Conservation (phyloP, 2,113 vertebrate genomes). For the Gavia stellata region DNA sequence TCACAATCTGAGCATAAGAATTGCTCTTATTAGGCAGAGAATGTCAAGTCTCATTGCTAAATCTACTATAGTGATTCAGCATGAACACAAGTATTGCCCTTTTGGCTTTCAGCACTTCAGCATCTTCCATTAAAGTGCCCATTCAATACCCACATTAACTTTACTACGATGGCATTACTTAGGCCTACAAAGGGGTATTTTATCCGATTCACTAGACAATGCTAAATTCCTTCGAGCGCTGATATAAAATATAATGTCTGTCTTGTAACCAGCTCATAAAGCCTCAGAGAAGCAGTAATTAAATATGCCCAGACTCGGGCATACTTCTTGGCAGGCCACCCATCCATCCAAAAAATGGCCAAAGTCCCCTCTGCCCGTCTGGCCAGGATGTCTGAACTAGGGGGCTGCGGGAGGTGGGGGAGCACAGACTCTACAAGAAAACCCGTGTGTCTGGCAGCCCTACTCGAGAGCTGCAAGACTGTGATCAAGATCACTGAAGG, state of each 20-base stretch:
- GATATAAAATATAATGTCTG: accelerated
- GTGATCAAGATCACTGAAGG: not conserved
- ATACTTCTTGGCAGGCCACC: accelerated
- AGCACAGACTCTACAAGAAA: too few species aligned
- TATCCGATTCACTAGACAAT: accelerated
- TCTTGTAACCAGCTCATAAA: not conserved
- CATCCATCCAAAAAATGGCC: accelerated
- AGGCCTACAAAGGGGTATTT: not conserved
- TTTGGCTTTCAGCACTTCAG: not conserved
- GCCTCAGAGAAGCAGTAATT: accelerated
- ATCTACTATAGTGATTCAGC: slow-evolving; percentile 32
- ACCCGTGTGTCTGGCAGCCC: accelerated
- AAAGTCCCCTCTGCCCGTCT: not conserved
- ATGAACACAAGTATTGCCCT: not conserved
- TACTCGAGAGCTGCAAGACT: not conserved
- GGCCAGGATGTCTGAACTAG: too few species aligned
- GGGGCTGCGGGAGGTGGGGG: not conserved
- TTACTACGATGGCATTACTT: accelerated
- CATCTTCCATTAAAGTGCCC: not conserved
- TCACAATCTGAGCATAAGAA: slow-evolving; percentile 46
- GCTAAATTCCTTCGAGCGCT: accelerated
- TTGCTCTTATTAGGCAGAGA: slow-evolving; percentile 31
- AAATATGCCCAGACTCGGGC: accelerated
- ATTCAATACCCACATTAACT: not conserved
- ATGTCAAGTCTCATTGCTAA: slow-evolving; percentile 45